Percentiles rank a stretch among this genome's conserved stretches.
Conservation (phyloP, 53 echinoderm and acorn worm species). For the Patiria pectinifera region DNA sequence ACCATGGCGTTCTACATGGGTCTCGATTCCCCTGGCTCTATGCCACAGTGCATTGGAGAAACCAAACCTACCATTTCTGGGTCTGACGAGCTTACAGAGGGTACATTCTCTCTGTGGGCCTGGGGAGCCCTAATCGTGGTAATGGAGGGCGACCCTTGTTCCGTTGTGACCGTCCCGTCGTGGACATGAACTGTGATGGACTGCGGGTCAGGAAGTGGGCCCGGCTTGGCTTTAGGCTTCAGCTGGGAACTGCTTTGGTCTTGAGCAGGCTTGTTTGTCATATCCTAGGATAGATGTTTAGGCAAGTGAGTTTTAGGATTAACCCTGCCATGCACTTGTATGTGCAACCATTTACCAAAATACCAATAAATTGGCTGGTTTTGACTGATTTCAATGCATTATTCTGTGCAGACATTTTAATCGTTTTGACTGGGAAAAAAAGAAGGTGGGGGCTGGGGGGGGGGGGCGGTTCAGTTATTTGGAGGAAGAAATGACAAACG, state of each 20-base stretch:
- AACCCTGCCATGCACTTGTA: neutral
- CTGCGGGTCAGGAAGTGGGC: neutral
- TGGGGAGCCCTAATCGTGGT: neutral
- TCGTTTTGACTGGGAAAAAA: no score
- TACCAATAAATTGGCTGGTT: no score
- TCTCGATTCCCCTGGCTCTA: no score
- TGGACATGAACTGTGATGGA: constrained; percentile 32
- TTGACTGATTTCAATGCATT: no score
- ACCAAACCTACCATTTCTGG: neutral
- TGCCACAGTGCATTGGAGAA: neutral
- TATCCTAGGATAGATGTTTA: neutral
- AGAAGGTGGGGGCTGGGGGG: no score
- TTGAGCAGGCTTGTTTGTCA: neutral
- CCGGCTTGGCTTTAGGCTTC: neutral
- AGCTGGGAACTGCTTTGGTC: neutral
- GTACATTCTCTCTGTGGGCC: neutral
- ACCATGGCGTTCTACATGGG: no score
- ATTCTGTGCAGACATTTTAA: no score
- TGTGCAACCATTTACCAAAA: neutral
- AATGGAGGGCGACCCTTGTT: constrained; percentile 1
- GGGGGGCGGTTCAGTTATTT: no score
- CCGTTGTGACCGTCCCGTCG: constrained; percentile 7
- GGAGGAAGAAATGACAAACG: no score
- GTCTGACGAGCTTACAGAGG: neutral
- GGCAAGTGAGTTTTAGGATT: neutral